These are phyloP conservation scores for Megaceryle alcyon DNA, from an alignment of 2,797 vertebrate species.

Conservation along the genomic window DNA sequence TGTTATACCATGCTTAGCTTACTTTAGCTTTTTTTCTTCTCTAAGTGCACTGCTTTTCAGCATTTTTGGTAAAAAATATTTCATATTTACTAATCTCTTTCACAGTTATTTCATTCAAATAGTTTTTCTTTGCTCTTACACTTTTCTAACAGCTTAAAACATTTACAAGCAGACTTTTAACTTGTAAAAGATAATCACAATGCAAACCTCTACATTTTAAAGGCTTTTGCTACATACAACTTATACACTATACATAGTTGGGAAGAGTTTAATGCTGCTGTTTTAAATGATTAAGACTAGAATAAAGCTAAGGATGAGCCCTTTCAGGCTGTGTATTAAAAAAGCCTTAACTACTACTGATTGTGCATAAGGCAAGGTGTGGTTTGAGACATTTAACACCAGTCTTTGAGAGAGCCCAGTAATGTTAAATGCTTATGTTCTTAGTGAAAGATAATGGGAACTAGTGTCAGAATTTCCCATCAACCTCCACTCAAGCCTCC, in stretches of 20 bases:
- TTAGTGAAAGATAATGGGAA: neutral
- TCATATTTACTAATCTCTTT: slow-evolving; percentile 23
- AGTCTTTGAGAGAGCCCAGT: neutral
- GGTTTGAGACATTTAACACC: neutral
- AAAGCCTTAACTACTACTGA: neutral
- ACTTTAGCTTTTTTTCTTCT: neutral
- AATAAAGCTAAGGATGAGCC: slow-evolving; percentile 22
- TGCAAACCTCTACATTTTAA: neutral
- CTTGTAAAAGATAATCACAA: slow-evolving; percentile 15
- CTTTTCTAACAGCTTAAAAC: neutral
- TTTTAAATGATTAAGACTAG: neutral
- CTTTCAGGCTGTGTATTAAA: neutral
- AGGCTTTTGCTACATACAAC: slow-evolving; percentile 5
- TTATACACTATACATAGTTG: neutral
- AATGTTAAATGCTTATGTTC: neutral
- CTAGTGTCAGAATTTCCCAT: neutral
- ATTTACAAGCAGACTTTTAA: neutral
- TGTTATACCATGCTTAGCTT: neutral
- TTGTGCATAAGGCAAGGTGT: neutral
- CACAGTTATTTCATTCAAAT: slow-evolving; percentile 50
- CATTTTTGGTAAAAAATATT: slow-evolving; percentile 25
- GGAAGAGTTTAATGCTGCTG: neutral
- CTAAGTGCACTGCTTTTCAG: neutral
- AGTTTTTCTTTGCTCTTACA: slow-evolving; percentile 19
- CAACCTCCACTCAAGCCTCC: neutral